These are phyloP conservation scores for Polyploca ridens DNA, from an alignment of 2,888 invertebrate genomes.

Conservation along the genomic window DNA sequence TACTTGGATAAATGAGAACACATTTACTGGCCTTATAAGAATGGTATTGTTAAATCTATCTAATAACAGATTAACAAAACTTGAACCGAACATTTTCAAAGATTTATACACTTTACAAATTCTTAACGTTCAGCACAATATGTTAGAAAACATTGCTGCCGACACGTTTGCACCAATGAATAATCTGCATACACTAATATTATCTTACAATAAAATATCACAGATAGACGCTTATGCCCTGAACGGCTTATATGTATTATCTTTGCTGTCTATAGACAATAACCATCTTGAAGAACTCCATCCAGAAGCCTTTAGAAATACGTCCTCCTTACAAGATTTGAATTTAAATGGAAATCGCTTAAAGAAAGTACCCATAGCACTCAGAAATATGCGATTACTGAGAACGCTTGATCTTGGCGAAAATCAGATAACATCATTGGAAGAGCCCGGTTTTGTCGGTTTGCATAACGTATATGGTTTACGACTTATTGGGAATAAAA, in stretches of 20 bases:
- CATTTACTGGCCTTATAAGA: conserved; percentile 94
- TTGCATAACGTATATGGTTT: conserved; percentile 94
- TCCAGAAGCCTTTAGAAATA: conserved; percentile 95
- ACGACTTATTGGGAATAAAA: conserved; percentile 94
- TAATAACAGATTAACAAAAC: conserved; percentile 91
- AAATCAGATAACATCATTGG: conserved; percentile 92
- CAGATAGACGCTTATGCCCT: conserved; percentile 94
- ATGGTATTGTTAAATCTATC: conserved; percentile 94
- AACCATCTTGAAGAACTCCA: conserved; percentile 93
- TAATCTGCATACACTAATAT: conserved; percentile 94
- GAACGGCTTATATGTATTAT: conserved; percentile 94
- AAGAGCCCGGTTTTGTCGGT: conserved; percentile 92
- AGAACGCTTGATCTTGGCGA: conserved; percentile 96
- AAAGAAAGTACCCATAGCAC: conserved; percentile 90
- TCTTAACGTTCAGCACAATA: conserved; percentile 93
- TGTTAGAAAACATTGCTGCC: conserved; percentile 92
- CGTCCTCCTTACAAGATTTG: conserved; percentile 94
- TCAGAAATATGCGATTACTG: conserved; percentile 93
- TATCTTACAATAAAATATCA: conserved; percentile 93
- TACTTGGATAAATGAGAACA: conserved; percentile 93
- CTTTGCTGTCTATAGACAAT: conserved; percentile 93
- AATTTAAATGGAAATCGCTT: conserved; percentile 95
- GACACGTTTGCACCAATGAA: conserved; percentile 96
- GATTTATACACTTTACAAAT: conserved; percentile 94
- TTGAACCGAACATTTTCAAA: conserved; percentile 93